Percentiles rank a stretch among this genome's conserved stretches.
These are phyloP conservation scores for Odontamblyopus rebecca DNA, from an alignment of 2,797 vertebrate species.

Conservation along the genomic window DNA sequence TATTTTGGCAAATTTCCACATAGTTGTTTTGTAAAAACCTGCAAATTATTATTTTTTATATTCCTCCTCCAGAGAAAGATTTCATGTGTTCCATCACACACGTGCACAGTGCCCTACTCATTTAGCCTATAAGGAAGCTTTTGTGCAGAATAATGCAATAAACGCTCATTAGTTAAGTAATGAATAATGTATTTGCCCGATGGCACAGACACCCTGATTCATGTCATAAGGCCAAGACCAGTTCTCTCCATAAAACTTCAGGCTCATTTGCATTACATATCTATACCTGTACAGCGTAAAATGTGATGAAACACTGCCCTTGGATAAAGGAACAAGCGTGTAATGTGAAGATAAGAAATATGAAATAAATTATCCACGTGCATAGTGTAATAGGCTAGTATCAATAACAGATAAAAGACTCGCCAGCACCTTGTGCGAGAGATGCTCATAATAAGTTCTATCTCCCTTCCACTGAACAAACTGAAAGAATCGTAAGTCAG, in stretches of 20 bases:
- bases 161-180: conserved; percentile 64
- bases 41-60: not conserved
- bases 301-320: not conserved
- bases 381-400: not conserved
- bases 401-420: not conserved
- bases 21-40: not conserved
- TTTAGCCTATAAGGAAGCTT: conserved; percentile 49
- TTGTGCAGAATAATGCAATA: conserved; percentile 72
- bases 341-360: not conserved
- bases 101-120: conserved; percentile 41
- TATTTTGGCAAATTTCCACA: not conserved
- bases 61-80: not conserved
- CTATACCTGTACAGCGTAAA: not conserved
- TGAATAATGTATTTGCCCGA: conserved; percentile 72
- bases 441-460: not conserved
- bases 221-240: conserved; percentile 16
- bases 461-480: not conserved
- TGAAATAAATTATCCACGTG: not conserved
- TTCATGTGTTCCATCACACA: conserved; percentile 11
- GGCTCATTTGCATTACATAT: not conserved
- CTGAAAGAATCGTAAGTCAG: conserved; percentile 27
- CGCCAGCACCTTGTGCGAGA: not conserved
- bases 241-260: not conserved
- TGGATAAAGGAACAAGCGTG: not conserved
- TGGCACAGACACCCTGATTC: conserved; percentile 46